Percentiles rank a stretch among this genome's conserved stretches.
phyloP scores from a whole-genome alignment of 2,797 vertebrate species.

The Novumbra hubbsi region DNA sequence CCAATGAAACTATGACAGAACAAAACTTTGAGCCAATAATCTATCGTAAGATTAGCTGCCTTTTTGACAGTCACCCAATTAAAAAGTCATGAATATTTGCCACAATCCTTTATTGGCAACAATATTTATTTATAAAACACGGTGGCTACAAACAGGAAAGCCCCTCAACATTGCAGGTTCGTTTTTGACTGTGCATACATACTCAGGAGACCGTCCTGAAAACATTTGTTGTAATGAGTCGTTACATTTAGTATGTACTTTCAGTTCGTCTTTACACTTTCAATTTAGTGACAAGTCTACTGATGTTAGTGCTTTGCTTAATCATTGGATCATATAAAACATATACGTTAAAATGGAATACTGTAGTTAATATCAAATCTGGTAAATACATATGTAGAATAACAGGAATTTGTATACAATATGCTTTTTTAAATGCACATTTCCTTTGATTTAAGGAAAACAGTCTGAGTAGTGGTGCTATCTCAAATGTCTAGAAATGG shows the following conservation, averaged over 20 bases:
- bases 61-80: not conserved
- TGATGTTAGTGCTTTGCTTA: not conserved
- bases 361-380: not conserved
- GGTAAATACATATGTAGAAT: not conserved
- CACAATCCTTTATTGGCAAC: constrained; percentile 39
- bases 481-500: not conserved
- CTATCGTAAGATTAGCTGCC: not conserved
- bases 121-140: constrained; percentile 27
- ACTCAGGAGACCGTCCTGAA: not conserved
- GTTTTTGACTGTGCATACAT: not conserved
- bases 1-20: not conserved
- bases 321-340: not conserved
- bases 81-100: not conserved
- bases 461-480: not conserved
- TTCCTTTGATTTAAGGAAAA: not conserved
- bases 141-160: constrained; percentile 8
- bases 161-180: not conserved
- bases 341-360: not conserved
- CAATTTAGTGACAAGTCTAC: not conserved
- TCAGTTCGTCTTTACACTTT: not conserved
- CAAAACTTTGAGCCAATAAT: not conserved
- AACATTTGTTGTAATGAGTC: not conserved
- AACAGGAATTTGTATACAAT: not conserved
- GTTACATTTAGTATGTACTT: not conserved
- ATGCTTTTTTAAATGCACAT: not conserved